Conservation (phyloP, 2,888 invertebrate genomes). For the Tromatobia lineatoria region DNA sequence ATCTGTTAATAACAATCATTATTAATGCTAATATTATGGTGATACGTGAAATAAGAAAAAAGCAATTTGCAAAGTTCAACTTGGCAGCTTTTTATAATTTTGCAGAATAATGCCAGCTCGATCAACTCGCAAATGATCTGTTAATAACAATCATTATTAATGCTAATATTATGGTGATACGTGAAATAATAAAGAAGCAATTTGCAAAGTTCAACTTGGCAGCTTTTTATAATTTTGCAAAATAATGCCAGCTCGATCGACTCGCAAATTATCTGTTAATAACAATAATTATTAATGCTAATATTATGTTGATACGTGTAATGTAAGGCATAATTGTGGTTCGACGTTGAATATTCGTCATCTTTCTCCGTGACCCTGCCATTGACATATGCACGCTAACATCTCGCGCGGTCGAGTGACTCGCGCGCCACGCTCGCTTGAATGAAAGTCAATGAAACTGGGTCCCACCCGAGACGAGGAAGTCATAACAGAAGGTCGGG, state of each 20-base stretch:
- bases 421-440: conserved; percentile 38
- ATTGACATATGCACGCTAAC: conserved; percentile 49
- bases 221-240: no score
- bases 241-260: no score
- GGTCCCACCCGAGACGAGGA: conserved; percentile 44
- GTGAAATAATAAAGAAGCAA: no score
- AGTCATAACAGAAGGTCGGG: conserved; percentile 57
- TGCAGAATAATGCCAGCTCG: no score
- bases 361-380: conserved; percentile 49
- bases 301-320: background rate
- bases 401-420: conserved; percentile 12
- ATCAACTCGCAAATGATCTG: no score
- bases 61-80: no score
- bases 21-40: background rate
- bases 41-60: background rate
- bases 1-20: no score
- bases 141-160: no score
- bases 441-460: conserved; percentile 60
- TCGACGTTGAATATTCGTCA: background rate
- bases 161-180: background rate
- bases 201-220: no score
- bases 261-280: no score
- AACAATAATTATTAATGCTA: no score
- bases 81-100: no score
- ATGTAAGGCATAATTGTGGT: background rate